These are phyloP conservation scores for Julus scandinavius DNA, from an alignment of 2,888 invertebrate species.

Conservation along the genomic window DNA sequence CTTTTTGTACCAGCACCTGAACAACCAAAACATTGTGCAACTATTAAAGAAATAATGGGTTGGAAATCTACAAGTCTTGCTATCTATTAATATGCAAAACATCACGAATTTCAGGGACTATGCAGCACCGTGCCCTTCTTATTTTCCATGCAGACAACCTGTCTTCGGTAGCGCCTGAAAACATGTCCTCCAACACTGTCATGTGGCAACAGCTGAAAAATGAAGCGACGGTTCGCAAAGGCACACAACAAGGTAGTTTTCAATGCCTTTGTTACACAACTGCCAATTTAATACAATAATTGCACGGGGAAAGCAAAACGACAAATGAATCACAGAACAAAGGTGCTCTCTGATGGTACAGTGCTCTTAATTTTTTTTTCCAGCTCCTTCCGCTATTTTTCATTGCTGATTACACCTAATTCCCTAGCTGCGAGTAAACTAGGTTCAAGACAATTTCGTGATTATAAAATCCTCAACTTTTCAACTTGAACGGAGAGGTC, in stretches of 20 bases:
- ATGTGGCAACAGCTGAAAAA: not conserved
- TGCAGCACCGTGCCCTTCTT: too few relatives aligned
- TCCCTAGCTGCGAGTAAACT: not conserved
- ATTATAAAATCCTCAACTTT: conserved; percentile 19
- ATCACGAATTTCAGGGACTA: too few relatives aligned
- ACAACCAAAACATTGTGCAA: too few relatives aligned
- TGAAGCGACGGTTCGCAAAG: not conserved
- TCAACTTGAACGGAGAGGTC: conserved; percentile 16
- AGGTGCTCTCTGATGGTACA: not conserved
- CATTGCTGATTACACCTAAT: not conserved
- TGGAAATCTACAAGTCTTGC: too few relatives aligned
- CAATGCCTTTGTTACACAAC: not conserved
- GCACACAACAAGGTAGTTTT: not conserved
- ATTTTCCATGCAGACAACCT: too few relatives aligned
- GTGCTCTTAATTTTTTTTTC: not conserved
- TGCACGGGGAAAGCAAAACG: not conserved
- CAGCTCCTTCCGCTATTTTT: not conserved
- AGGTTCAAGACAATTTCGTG: not conserved
- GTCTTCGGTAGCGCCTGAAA: too few relatives aligned
- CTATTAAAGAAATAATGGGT: too few relatives aligned
- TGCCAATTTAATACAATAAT: not conserved
- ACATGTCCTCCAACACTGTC: not conserved
- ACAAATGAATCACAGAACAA: conserved; percentile 8
- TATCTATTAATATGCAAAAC: too few relatives aligned
- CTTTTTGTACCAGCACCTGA: too few relatives aligned